Evolutionary conservation across 2,113 vertebrate genomes (phyloP).

Genomic region (Vidua macroura): DNA sequence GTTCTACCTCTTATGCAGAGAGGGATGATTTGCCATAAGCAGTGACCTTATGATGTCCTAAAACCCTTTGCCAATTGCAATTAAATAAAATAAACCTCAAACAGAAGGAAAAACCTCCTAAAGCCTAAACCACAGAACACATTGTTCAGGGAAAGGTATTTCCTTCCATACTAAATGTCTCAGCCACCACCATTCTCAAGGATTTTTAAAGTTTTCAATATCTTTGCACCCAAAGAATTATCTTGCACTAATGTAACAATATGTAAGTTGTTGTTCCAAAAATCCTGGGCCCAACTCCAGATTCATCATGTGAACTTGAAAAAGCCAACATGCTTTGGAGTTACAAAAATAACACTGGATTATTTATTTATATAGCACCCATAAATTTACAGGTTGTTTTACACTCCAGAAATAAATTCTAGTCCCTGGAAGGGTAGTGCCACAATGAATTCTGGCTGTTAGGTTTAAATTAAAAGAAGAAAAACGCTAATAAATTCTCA

Average conservation of each 20-base stretch:
- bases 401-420: conserved; percentile 1
- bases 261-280: conserved; percentile 2
- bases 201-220: neutral
- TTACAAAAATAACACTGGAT: neutral
- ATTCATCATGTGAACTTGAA: neutral
- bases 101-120: rapidly evolving
- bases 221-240: neutral
- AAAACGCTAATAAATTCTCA: neutral
- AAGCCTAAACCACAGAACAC: neutral
- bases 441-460: neutral
- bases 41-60: neutral
- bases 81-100: neutral
- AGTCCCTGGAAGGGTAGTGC: neutral
- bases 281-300: neutral
- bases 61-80: neutral
- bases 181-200: neutral
- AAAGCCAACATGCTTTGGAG: neutral
- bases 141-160: neutral
- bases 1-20: neutral
- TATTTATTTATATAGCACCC: conserved; percentile 40
- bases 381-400: conserved; percentile 39
- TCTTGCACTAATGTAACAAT: neutral
- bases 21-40: neutral
- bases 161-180: neutral
- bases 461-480: neutral